Percentiles rank a stretch among this genome's conserved stretches.
These are phyloP conservation scores for Gonioctena quinquepunctata DNA, from an alignment of 1,140 invertebrate genomes.

Conservation along the genomic window DNA sequence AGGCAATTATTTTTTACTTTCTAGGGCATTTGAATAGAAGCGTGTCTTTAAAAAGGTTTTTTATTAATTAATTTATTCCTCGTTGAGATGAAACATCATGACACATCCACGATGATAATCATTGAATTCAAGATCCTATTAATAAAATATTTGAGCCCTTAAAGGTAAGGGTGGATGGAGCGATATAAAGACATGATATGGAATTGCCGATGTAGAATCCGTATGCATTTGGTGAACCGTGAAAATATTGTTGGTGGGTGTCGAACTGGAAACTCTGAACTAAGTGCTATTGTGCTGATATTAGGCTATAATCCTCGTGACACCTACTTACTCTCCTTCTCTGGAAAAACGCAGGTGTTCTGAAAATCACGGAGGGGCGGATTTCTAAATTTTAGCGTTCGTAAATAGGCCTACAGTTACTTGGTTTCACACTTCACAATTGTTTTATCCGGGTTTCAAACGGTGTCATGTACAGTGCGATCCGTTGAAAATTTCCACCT, in stretches of 20 bases:
- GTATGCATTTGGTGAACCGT: conserved; percentile 16
- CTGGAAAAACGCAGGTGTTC: conserved; percentile 13
- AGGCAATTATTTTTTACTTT: no score
- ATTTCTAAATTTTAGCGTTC: no score
- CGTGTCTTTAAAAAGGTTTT: no score
- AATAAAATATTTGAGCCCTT: neutral
- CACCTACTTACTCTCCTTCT: neutral
- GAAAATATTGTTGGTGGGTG: conserved; percentile 20
- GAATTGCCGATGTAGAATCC: neutral
- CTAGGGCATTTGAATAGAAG: no score
- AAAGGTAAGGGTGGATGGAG: neutral
- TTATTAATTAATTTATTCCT: no score
- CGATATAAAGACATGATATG: conserved; percentile 8
- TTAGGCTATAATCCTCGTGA: conserved; percentile 1
- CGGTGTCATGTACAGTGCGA: no score
- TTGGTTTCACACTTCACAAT: no score
- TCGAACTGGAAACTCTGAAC: conserved; percentile 16
- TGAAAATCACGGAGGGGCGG: neutral
- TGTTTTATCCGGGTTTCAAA: no score
- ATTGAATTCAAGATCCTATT: conserved; percentile 12
- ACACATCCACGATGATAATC: neutral
- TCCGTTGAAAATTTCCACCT: no score
- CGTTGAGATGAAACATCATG: no score
- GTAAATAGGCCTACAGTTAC: no score
- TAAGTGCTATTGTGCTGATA: conserved; percentile 1